Evolutionary conservation across 2,797 vertebrate genomes (phyloP), one percentile per base, ranked within the genome.

Genomic region (Oreochromis mossambicus): DNA sequence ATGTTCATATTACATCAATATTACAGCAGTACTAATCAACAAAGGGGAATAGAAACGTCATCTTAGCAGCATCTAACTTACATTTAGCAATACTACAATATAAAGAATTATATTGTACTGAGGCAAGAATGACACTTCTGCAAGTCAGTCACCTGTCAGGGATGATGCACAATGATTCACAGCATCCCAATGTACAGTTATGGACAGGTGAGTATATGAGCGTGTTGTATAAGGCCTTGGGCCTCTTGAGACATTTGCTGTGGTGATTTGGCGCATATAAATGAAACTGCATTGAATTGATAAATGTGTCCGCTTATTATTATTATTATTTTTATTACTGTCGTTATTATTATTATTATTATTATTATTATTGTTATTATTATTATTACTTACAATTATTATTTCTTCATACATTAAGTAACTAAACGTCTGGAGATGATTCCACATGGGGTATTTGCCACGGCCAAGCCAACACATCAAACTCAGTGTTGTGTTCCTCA

Each of bases 311-410:
- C 1, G 14, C 24, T 56, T 29, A 29, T 29, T 56, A 3, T 55
- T 55, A 15, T 55, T 55, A 0, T 55, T 26, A 8, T 26, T 15
- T 1, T 15, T 55, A 1, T 26, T 55, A 24, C 26, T 26, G 26
- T 26, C 4, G 26, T 13, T 24, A 0, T 13, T 54, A 7, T 2
- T 50, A n/a, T 2, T 51, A 51, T 11, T n/a, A 51, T 1, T 51
- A 8, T 55, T 26, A 0, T 55, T 26, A 8, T 26, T 14, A 1
- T 8, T 26, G 1, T 26, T 55, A 7, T 13, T 24, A 0, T 52
- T 52, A 34, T 34, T 34, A 34, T 56, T 56, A 29, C 24, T 56
- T 29, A 15, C 55, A 56, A 29, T 58, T 17, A 58, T 2, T 58
- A 17, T 32, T 2, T 58, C 15, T 58, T 32, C 56, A 32, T 32